Base-by-base conservation (phyloP, 2,797 vertebrate species). In the Urocyon cinereoargenteus region DNA sequence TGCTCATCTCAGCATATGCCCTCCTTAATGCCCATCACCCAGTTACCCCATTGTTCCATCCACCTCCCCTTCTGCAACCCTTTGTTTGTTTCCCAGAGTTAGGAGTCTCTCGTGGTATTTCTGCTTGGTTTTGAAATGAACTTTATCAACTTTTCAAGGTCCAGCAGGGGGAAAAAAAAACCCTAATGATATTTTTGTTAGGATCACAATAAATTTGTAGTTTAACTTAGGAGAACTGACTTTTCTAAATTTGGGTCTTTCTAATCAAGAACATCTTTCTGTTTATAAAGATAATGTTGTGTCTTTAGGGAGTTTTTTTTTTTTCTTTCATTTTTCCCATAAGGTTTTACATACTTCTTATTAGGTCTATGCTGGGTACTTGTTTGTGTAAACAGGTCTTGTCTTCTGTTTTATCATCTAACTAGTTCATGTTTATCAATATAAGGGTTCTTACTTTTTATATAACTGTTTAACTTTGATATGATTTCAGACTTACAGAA, bases 121-220 rank as follows among this genome's bases (percentile, higher is more conserved):
- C 64, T 70, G 11, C 51, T 84, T 95, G 16, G 51, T 91, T 96
- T 95, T 70, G 40, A 92, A 93, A 82, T 96, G 34, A 94, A 81
- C 24, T 95, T 83, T 89, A 86, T 45, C 61, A 94, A 82, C 34
- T 78, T 95, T 31, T 68, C n/a, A 88, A 94, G 51, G n/a, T 92
- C 45, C 1, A 68, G 49, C 26, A 4, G 15, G 16, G 26, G 22
- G 7, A 8, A 8, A 16, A 31, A 31, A 64, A 86, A 68, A 6
- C 40, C 49, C 6, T 28, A 21, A 78, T 89, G 12, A n/a, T 73
- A 97, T 72, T 96, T 70, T 96, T 86, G 92, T 91, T 91, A 96
- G 14, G 53, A 89, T 86, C 26, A 79, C 36, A 90, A 92, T 73
- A 92, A 92, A 93, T 79, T 73, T 93, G 3, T 45, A 53, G 7